phyloP scores from a whole-genome alignment of 1,140 invertebrate genomes.

The Drosophila sp. region DNA sequence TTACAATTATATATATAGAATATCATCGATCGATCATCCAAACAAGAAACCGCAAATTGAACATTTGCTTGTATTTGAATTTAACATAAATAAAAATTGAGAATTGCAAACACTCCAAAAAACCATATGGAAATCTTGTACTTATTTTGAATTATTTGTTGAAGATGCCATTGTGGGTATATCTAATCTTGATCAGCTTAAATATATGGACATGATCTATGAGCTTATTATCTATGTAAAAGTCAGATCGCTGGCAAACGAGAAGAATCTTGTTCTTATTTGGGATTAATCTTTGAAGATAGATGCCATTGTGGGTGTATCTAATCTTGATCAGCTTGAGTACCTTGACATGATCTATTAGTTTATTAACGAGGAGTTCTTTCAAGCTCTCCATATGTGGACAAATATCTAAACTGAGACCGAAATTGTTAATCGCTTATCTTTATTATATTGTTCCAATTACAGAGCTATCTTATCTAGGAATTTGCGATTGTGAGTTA shows the following conservation, averaged over 20 bases:
- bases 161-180: background rate
- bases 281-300: background rate
- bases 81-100: slow-evolving; percentile 65
- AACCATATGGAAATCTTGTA: background rate
- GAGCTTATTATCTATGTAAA: no score
- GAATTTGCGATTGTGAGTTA: background rate
- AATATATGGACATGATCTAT: no score
- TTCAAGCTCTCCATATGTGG: background rate
- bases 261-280: background rate
- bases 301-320: background rate
- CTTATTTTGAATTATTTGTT: background rate
- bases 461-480: background rate
- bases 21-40: slow-evolving; percentile 73
- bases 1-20: slow-evolving; percentile 25
- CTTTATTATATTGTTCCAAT: background rate
- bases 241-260: no score
- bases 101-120: slow-evolving; percentile 54
- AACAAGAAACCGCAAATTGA: slow-evolving; percentile 19
- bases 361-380: no score
- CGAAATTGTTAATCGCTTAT: background rate
- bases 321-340: background rate
- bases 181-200: background rate
- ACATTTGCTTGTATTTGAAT: slow-evolving; percentile 73
- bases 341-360: no score
- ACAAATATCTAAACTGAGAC: background rate